Conservation (phyloP, 2,113 vertebrate species). For the Albula goreensis region DNA sequence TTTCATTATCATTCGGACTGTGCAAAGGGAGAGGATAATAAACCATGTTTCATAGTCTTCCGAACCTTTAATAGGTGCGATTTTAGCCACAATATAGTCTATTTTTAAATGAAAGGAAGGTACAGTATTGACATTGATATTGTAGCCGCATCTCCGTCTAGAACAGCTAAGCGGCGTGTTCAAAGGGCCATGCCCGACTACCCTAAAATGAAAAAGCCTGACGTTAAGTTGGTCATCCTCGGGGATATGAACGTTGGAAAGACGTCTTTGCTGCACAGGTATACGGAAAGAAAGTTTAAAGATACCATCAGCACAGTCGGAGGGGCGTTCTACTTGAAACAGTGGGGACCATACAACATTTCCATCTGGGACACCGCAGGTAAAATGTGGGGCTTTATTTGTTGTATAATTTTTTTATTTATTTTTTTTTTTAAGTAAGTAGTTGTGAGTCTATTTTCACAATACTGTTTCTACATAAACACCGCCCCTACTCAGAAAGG, state of each 20-base stretch:
- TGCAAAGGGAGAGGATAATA: neutral
- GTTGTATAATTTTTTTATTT: neutral
- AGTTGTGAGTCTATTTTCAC: too few relatives aligned
- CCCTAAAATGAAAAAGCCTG: constrained; percentile 85
- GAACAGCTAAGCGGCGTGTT: constrained; percentile 6
- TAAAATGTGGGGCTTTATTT: constrained; percentile 49
- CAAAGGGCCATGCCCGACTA: constrained; percentile 56
- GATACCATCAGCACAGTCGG: constrained; percentile 94
- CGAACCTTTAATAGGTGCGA: neutral
- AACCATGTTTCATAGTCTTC: neutral
- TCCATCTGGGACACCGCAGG: constrained; percentile 97
- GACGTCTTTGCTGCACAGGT: constrained; percentile 81
- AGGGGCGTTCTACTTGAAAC: constrained; percentile 92
- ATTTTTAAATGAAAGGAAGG: constrained; percentile 19
- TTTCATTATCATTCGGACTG: neutral
- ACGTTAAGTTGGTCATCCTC: constrained; percentile 89
- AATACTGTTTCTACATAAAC: too few relatives aligned
- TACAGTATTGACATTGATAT: neutral
- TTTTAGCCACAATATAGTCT: neutral
- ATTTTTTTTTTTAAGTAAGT: too few relatives aligned
- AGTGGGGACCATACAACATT: constrained; percentile 91
- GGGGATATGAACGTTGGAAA: constrained; percentile 96
- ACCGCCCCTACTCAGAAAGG: too few relatives aligned
- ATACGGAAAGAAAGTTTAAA: constrained; percentile 82
- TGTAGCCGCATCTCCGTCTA: neutral